These are phyloP conservation scores for Orchesella flavescens DNA, from an alignment of 2,888 invertebrate genomes.

Conservation along the genomic window DNA sequence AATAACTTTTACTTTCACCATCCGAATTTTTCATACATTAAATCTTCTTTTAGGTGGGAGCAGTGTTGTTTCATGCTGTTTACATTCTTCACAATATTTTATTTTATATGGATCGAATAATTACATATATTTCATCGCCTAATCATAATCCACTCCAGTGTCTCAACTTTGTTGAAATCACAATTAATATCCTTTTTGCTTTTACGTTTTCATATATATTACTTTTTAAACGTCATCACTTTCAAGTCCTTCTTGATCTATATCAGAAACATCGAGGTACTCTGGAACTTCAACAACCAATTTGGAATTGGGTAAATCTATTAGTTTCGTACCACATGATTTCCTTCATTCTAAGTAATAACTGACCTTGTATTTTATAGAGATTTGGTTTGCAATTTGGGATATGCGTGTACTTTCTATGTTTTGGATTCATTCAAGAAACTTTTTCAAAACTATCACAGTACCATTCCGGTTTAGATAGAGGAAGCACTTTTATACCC, in stretches of 20 bases:
- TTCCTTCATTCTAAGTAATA: background rate
- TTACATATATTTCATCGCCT: background rate
- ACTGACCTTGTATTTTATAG: background rate
- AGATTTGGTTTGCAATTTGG: background rate
- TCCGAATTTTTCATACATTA: background rate
- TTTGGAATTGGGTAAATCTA: background rate
- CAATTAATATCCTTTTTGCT: background rate
- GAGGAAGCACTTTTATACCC: background rate
- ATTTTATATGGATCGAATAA: background rate
- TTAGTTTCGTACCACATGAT: background rate
- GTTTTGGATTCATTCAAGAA: background rate
- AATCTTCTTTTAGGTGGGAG: background rate
- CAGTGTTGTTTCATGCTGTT: background rate
- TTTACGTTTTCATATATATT: background rate
- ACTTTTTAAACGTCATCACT: background rate
- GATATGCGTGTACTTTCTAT: background rate
- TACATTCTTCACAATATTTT: background rate
- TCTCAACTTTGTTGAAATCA: background rate
- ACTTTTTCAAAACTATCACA: background rate
- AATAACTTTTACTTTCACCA: background rate
- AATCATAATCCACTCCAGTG: background rate
- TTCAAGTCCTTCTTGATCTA: background rate
- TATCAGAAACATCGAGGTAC: background rate
- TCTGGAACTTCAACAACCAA: background rate
- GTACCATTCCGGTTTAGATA: background rate